A percentile compares a stretch with the other conserved stretches of the same genome.
phyloP scores from a whole-genome alignment of 2,797 vertebrate species.

The Protonibea diacanthus region DNA sequence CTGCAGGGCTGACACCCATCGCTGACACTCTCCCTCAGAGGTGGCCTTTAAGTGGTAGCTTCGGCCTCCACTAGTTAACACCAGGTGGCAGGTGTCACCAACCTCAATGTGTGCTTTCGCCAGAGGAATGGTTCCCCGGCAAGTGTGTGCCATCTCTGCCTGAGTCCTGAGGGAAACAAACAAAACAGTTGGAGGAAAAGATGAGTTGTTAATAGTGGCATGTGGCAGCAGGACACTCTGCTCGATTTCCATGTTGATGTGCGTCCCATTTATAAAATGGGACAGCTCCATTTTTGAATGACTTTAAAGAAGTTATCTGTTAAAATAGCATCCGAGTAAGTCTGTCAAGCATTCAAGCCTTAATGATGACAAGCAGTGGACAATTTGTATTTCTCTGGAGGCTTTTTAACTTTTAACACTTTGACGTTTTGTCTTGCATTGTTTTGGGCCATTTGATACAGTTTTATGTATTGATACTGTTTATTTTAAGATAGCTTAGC shows the following conservation, averaged over 20 bases:
- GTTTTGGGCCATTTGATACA: not conserved
- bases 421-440: not conserved
- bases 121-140: slow-evolving; percentile 93
- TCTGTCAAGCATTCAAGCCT: not conserved
- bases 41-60: slow-evolving; percentile 95
- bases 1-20: slow-evolving; percentile 93
- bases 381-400: not conserved
- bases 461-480: not conserved
- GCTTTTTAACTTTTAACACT: slow-evolving; percentile 4
- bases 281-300: slow-evolving; percentile 10
- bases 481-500: not conserved
- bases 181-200: slow-evolving; percentile 5
- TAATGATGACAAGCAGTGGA: not conserved
- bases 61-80: slow-evolving; percentile 91
- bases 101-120: slow-evolving; percentile 91
- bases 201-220: not conserved
- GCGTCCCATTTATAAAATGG: slow-evolving; percentile 28
- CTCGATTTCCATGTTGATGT: not conserved
- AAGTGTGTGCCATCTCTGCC: slow-evolving; percentile 97
- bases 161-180: slow-evolving; percentile 88
- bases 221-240: not conserved
- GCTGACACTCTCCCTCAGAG: slow-evolving; percentile 92
- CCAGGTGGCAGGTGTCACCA: slow-evolving; percentile 93
- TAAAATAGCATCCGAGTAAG: slow-evolving; percentile 15
- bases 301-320: not conserved